Conservation (phyloP, 2,888 invertebrate species). For the Zele albiditarsus region DNA sequence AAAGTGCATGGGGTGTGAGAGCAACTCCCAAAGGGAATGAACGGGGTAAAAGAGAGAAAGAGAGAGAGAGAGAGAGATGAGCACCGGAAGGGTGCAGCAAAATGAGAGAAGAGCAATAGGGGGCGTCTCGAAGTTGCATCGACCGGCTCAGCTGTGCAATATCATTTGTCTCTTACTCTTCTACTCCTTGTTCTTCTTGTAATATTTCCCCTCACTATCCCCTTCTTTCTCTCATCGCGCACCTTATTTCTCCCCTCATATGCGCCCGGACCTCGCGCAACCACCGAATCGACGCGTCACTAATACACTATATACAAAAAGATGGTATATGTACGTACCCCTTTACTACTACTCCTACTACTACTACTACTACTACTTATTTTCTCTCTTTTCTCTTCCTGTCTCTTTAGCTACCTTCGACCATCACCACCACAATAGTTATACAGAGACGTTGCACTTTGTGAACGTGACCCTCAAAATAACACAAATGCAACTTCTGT, state of each 20-base stretch:
- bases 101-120: slow-evolving; percentile 47
- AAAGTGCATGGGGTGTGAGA: slow-evolving; percentile 38
- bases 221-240: slow-evolving; percentile 19
- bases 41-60: slow-evolving; percentile 39
- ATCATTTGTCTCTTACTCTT: slow-evolving; percentile 49
- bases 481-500: slow-evolving; percentile 59
- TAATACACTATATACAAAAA: neutral
- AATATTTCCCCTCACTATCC: slow-evolving; percentile 18
- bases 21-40: slow-evolving; percentile 42
- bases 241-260: slow-evolving; percentile 29
- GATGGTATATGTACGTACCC: neutral
- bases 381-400: neutral
- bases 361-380: neutral
- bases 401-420: neutral
- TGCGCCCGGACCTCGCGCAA: slow-evolving; percentile 71
- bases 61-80: slow-evolving; percentile 40
- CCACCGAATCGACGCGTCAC: slow-evolving; percentile 61
- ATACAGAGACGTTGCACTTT: slow-evolving; percentile 48
- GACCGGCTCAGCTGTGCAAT: slow-evolving; percentile 55
- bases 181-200: slow-evolving; percentile 35
- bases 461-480: slow-evolving; percentile 73
- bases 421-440: neutral
- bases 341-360: neutral
- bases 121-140: slow-evolving; percentile 63
- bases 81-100: slow-evolving; percentile 28